Evolutionary conservation across 2,888 invertebrate genomes (phyloP).

Genomic region (Erebia epiphron): DNA sequence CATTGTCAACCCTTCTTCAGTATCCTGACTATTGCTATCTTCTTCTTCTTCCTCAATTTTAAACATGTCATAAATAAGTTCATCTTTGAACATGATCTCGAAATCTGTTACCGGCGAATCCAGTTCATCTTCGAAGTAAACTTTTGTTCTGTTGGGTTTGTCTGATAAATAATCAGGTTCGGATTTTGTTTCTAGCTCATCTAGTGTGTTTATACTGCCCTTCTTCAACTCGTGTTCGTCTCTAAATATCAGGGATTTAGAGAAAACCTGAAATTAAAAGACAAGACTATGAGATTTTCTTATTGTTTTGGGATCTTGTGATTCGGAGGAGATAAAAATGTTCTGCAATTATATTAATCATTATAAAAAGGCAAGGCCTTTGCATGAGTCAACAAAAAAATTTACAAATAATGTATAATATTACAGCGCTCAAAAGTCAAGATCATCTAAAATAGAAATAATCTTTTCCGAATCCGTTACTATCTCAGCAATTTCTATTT

Average conservation of each 20-base stretch:
- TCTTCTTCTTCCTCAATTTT: constrained; percentile 78
- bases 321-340: neutral
- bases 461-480: constrained; percentile 10
- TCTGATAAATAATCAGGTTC: constrained; percentile 72
- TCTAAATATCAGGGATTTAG: constrained; percentile 78
- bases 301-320: neutral
- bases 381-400: neutral
- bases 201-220: constrained; percentile 62
- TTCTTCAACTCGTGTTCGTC: constrained; percentile 72
- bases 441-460: constrained; percentile 6
- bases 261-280: constrained; percentile 69
- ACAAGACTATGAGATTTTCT: neutral
- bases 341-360: neutral
- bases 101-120: constrained; percentile 78
- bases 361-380: neutral
- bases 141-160: constrained; percentile 73
- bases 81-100: constrained; percentile 81
- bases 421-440: neutral
- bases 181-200: constrained; percentile 74
- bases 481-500: constrained; percentile 2
- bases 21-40: constrained; percentile 61
- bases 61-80: constrained; percentile 73
- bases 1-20: constrained; percentile 74
- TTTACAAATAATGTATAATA: neutral
- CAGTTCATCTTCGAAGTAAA: constrained; percentile 78